Evolutionary conservation across 2,113 vertebrate genomes (phyloP).

Genomic region (Phrynosoma blainvillii): DNA sequence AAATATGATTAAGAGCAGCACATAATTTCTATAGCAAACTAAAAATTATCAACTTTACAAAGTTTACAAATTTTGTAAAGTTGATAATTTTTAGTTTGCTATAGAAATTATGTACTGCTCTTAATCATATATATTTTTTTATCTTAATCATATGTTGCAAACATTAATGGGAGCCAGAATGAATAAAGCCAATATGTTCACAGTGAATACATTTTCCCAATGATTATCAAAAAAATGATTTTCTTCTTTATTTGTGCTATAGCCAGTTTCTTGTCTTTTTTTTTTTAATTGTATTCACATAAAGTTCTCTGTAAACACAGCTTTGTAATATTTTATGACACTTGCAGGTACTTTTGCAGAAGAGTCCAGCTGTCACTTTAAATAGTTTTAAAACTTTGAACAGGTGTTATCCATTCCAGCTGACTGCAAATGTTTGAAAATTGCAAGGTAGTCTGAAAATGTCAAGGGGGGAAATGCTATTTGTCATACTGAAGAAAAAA

Average conservation of each 20-base stretch:
- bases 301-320: conserved; percentile 40
- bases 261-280: conserved; percentile 16
- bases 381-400: conserved; percentile 52
- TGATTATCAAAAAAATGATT: too few species aligned
- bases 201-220: neutral
- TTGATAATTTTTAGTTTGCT: too few species aligned
- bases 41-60: too few species aligned
- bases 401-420: conserved; percentile 41
- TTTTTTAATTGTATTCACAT: conserved; percentile 22
- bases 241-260: neutral
- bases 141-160: too few species aligned
- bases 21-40: too few species aligned
- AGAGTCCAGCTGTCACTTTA: conserved; percentile 37
- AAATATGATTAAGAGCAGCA: neutral
- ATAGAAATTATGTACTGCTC: neutral
- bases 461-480: neutral
- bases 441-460: neutral
- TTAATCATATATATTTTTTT: neutral
- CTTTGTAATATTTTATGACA: conserved; percentile 34
- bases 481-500: neutral
- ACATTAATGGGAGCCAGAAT: neutral
- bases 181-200: neutral
- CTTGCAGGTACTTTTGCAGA: conserved; percentile 38
- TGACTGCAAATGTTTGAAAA: neutral
- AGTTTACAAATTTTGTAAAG: too few species aligned